Conservation (phyloP, 2,888 invertebrate genomes). For the Endotricha flammealis region DNA sequence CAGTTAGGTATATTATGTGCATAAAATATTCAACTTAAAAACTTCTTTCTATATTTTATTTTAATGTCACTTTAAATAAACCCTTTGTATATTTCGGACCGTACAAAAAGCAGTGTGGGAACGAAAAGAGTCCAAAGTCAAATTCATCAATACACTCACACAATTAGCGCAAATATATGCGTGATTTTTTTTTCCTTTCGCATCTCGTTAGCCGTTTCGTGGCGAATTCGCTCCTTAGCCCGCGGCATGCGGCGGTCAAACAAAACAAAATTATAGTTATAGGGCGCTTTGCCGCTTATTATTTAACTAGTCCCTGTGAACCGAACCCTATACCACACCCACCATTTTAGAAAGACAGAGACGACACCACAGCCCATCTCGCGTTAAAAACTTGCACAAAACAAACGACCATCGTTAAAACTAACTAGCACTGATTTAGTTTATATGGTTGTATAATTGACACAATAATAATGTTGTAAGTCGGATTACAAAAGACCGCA, state of each 20-base stretch:
- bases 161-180: conserved; percentile 49
- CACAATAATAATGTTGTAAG: conserved; percentile 71
- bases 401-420: conserved; percentile 36
- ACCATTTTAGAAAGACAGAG: conserved; percentile 39
- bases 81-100: conserved; percentile 6
- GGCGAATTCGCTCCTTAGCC: conserved; percentile 49
- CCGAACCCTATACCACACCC: conserved; percentile 57
- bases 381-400: conserved; percentile 36
- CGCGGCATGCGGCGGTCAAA: conserved; percentile 57
- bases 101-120: conserved; percentile 23
- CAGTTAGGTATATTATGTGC: too few relatives aligned
- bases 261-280: conserved; percentile 72
- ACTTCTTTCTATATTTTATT: too few relatives aligned
- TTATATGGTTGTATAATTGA: conserved; percentile 69
- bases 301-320: conserved; percentile 71
- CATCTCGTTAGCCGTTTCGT: conserved; percentile 65
- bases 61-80: too few relatives aligned
- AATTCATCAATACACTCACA: conserved; percentile 50
- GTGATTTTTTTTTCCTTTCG: conserved; percentile 44
- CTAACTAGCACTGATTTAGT: conserved; percentile 61
- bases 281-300: conserved; percentile 66
- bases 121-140: conserved; percentile 37
- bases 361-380: conserved; percentile 32
- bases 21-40: too few relatives aligned
- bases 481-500: conserved; percentile 69